Conservation (phyloP, 2,113 vertebrate species). For the Paradoxurus hermaphroditus region DNA sequence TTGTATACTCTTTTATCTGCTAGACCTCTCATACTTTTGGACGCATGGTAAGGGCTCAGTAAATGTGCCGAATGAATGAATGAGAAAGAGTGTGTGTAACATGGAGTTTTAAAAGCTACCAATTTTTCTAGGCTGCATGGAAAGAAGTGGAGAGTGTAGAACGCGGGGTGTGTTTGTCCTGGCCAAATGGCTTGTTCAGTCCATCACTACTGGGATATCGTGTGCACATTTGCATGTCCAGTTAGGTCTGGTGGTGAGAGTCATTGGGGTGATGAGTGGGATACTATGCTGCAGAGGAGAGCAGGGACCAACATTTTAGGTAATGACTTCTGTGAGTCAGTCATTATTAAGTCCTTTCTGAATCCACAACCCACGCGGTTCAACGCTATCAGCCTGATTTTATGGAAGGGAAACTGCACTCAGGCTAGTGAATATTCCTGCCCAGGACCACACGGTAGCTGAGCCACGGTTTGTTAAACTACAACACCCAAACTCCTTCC, state of each 20-base stretch:
- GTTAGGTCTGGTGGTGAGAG: background rate
- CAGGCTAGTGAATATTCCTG: background rate
- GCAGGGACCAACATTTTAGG: background rate
- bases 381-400: background rate
- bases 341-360: background rate
- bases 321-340: background rate
- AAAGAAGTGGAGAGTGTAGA: background rate
- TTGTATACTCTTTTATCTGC: background rate
- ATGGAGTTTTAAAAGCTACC: conserved; percentile 11
- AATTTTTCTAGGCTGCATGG: background rate
- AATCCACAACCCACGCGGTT: background rate
- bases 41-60: background rate
- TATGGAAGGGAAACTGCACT: background rate
- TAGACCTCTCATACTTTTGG: background rate
- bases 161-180: background rate
- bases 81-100: background rate
- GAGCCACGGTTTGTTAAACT: background rate
- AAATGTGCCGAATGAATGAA: background rate
- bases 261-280: background rate
- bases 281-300: background rate
- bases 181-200: background rate
- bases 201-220: background rate
- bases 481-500: background rate
- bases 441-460: background rate
- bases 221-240: background rate